phyloP scores from a whole-genome alignment of 64 coral and sea anemone species.

The Montipora foliosa region DNA sequence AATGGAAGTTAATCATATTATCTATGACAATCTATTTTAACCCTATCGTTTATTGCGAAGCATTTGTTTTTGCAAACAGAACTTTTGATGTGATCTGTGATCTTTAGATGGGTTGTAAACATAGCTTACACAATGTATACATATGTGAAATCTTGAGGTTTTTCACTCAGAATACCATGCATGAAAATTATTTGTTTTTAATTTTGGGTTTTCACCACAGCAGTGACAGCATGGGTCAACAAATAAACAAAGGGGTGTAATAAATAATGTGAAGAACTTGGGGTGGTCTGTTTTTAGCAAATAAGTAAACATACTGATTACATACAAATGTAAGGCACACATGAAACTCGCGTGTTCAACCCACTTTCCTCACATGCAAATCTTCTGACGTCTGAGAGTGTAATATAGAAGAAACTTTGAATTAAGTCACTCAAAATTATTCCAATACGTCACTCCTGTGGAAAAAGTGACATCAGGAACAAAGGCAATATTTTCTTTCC shows the following conservation, averaged over 20 bases:
- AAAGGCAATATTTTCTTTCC: not conserved
- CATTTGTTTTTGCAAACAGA: too few species aligned
- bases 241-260: not conserved
- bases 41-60: not conserved
- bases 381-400: too few species aligned
- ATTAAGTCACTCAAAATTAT: conserved; percentile 1
- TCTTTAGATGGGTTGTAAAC: too few species aligned
- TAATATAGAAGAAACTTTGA: too few species aligned
- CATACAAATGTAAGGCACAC: not conserved
- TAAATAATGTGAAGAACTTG: not conserved
- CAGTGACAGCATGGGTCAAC: not conserved
- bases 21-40: not conserved
- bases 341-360: not conserved
- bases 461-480: not conserved
- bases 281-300: not conserved
- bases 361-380: too few species aligned
- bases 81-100: too few species aligned
- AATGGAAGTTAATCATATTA: too few species aligned
- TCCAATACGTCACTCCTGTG: not conserved
- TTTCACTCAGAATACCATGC: too few species aligned
- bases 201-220: too few species aligned
- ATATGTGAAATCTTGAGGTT: too few species aligned
- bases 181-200: too few species aligned
- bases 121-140: too few species aligned
- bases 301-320: not conserved